Evolutionary conservation across 1,140 invertebrate species (phyloP), one percentile per base, ranked within the genome.

Genomic region (Hesperophylax magnus): DNA sequence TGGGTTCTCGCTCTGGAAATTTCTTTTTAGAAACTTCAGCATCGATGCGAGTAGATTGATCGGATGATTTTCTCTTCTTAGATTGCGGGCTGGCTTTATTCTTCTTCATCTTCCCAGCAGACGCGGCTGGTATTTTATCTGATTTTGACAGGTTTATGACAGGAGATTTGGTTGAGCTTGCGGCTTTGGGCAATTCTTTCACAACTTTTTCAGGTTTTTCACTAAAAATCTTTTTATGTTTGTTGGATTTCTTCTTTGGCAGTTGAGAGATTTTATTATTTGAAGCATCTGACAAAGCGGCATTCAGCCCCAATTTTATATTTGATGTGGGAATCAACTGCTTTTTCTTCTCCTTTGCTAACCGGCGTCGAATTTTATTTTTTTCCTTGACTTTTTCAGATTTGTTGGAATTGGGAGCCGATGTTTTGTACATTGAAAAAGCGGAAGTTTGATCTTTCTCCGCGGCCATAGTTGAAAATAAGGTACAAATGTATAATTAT

Each of bases 371-470:
- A 31, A 58, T 52, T 24, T 54, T 71, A 71, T 69, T 71, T 69
- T 80, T 80, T 53, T 24, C 22, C 65, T 76, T 80, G 1, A 39
- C 14, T n/a, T 75, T 80, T 47, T 80, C 69, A 20, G 78, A 75
- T 20, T 80, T 80, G n/a, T 61, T 75, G 18, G 60, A 75, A 75
- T 31, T 56, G 20, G 34, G 54, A 31, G 17, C 22, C 2, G 34
- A 24, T n/a, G 34, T 54, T 54, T 75, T 80, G 54, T 80, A 76
- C 14, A 75, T 75, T 2, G 58, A 75, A 80, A 80, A 80, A 14
- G 78, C 78, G 18, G 78, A 80, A 17, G 72, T 27, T 11, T 53
- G 20, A 22, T 54, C 69, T 72, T 47, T 54, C 5, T 72, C 69
- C 6, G 39, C 18, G 9, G 54, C 69, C 69, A 72, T 72, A 14